Evolutionary conservation across 2,888 invertebrate genomes (phyloP).

Genomic region (Drosophila prostipennis): DNA sequence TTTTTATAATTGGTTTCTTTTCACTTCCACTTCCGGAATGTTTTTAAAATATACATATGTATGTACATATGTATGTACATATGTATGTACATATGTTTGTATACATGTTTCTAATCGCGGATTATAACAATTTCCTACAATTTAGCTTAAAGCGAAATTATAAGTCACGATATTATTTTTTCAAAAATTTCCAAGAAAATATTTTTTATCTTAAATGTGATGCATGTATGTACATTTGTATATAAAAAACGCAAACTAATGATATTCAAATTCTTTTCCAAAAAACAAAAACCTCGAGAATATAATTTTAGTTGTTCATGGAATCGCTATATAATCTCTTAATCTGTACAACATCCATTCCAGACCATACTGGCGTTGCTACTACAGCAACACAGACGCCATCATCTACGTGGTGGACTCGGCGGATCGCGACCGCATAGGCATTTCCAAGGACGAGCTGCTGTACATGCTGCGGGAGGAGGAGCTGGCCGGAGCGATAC

Average conservation of each 20-base stretch:
- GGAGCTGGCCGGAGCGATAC: conserved; percentile 96
- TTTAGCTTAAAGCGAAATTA: not conserved
- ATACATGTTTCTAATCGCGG: too few species aligned
- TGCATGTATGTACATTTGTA: too few species aligned
- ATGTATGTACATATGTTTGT: too few species aligned
- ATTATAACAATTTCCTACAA: not conserved
- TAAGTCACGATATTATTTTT: not conserved
- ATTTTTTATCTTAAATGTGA: not conserved
- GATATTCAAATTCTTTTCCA: too few species aligned
- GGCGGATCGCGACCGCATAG: conserved; percentile 99
- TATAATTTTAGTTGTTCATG: too few species aligned
- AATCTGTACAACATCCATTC: not conserved
- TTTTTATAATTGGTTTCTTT: not conserved
- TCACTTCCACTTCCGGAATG: not conserved
- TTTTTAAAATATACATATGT: too few species aligned
- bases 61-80: too few species aligned
- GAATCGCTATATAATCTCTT: not conserved
- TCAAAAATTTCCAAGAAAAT: not conserved
- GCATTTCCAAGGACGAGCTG: conserved; percentile 99
- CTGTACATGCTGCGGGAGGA: conserved; percentile 99
- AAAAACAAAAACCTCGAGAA: too few species aligned
- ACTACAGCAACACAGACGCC: conserved; percentile 99
- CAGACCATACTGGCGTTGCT: conserved; percentile 99
- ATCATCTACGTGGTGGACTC: conserved; percentile 99
- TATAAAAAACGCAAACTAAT: too few species aligned